Percentiles rank a stretch among this genome's conserved stretches.
Conservation (phyloP, 2,888 invertebrate genomes). For the Mechanitis mazaeus region DNA sequence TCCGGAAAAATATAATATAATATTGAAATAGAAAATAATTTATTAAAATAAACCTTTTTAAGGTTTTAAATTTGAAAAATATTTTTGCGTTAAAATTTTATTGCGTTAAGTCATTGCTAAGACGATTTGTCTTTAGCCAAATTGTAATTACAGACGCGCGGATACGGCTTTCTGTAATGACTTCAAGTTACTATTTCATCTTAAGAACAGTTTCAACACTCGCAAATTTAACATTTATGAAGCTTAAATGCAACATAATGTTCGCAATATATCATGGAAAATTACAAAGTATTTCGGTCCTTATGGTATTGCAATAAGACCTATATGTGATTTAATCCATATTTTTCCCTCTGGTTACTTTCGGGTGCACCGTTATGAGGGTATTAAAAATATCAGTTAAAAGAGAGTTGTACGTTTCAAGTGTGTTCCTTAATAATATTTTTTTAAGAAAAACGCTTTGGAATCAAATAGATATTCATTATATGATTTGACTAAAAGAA, state of each 20-base stretch:
- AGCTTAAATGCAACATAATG: neutral
- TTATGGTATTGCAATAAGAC: neutral
- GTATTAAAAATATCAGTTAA: constrained; percentile 14
- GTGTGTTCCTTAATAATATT: neutral
- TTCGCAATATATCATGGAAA: neutral
- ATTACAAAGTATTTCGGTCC: neutral
- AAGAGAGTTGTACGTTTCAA: neutral
- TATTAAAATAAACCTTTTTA: no score
- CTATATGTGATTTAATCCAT: constrained; percentile 8
- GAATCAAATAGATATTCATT: neutral
- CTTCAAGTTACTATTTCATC: no score
- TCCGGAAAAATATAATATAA: no score
- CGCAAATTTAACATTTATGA: neutral
- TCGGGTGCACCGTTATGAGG: constrained; percentile 22
- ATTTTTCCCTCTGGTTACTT: constrained; percentile 22
- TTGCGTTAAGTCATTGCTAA: no score
- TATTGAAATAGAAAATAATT: no score
- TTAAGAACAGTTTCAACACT: no score
- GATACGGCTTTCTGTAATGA: no score
- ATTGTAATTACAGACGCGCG: no score
- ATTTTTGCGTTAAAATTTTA: no score
- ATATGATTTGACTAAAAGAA: neutral
- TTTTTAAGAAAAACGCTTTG: neutral
- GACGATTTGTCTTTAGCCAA: no score
- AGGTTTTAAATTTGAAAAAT: no score